These are phyloP conservation scores for Malacoraja senta DNA, from an alignment of 2,797 vertebrate genomes.

Conservation along the genomic window DNA sequence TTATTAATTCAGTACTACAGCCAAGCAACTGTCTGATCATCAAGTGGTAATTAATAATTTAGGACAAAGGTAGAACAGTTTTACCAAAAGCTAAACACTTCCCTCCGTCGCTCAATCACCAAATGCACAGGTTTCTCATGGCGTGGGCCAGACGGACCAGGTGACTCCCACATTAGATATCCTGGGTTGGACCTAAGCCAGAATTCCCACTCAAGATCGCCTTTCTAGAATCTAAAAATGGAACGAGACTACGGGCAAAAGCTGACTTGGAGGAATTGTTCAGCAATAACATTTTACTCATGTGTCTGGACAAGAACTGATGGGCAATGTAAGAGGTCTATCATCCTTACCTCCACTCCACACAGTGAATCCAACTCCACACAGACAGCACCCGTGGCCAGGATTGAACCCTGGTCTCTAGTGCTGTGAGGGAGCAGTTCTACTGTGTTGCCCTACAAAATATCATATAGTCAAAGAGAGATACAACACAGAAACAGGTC, in stretches of 20 bases:
- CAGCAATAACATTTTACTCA: background rate
- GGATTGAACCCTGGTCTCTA: no score
- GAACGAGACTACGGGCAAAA: background rate
- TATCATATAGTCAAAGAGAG: no score
- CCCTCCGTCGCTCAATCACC: background rate
- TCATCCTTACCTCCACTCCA: no score
- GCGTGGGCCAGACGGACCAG: background rate
- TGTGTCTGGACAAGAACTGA: background rate
- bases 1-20: slow-evolving; percentile 7
- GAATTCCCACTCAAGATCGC: background rate
- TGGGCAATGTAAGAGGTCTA: background rate
- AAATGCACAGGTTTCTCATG: background rate
- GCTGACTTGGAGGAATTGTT: background rate
- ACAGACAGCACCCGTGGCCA: no score
- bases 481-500: no score
- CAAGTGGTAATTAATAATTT: background rate
- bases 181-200: background rate
- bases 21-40: background rate
- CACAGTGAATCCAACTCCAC: no score
- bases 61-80: background rate
- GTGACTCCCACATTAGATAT: background rate
- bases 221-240: background rate
- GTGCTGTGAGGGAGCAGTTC: no score
- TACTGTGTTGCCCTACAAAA: no score
- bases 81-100: background rate